Percentiles rank a stretch among this genome's conserved stretches.
Evolutionary conservation across 53 echinoderm and acorn worm species (phyloP).

Genomic region (Mesocentrotus franciscanus): DNA sequence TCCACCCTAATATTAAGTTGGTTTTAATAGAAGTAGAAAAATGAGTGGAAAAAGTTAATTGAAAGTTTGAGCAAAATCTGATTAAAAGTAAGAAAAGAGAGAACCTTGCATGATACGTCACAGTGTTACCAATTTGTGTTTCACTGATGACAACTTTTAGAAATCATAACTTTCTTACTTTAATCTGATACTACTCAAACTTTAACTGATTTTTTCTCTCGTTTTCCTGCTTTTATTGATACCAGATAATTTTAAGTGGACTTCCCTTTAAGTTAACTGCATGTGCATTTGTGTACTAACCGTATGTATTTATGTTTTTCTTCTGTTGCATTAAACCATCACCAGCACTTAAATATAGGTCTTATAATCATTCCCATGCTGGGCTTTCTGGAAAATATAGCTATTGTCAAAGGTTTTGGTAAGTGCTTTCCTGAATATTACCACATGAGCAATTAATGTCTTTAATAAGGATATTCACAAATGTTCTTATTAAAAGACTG

Average conservation of each 20-base stretch:
- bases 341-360: slow-evolving; percentile 76
- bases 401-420: slow-evolving; percentile 97
- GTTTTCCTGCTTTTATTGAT: no score
- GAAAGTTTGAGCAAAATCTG: no score
- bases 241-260: not conserved
- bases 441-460: not conserved
- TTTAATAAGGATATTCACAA: not conserved
- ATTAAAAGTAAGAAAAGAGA: no score
- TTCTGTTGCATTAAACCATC: slow-evolving; percentile 19
- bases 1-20: no score
- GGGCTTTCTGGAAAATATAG: slow-evolving; percentile 91
- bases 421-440: slow-evolving; percentile 55
- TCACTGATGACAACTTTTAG: no score
- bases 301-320: not conserved
- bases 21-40: no score
- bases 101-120: no score
- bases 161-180: no score
- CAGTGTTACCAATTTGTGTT: no score
- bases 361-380: slow-evolving; percentile 87
- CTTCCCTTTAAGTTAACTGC: not conserved
- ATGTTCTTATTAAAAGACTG: not conserved
- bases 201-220: no score
- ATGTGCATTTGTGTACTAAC: not conserved
- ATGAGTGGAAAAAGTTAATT: no score
- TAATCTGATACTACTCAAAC: no score